Conservation (phyloP, 2,888 invertebrate genomes). For the Perizoma flavofasciatum region DNA sequence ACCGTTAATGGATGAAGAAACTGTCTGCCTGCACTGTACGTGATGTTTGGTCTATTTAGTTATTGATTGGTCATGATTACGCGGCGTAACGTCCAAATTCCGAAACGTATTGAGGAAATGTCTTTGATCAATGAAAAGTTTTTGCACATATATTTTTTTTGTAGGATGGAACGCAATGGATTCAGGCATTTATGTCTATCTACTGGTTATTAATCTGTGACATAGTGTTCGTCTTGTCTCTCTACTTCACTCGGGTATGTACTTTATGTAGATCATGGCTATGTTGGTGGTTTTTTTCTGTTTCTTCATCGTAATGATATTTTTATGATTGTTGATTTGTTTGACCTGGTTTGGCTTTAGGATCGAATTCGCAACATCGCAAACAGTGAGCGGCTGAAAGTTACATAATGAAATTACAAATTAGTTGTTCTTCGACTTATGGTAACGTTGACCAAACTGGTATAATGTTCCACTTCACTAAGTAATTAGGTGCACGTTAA, state of each 20-base stretch:
- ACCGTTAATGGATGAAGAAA: slow-evolving; percentile 10
- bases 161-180: not conserved
- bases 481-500: slow-evolving; percentile 9
- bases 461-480: slow-evolving; percentile 17
- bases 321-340: slow-evolving; percentile 4
- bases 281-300: slow-evolving; percentile 1
- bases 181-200: not conserved
- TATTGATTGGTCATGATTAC: slow-evolving; percentile 33
- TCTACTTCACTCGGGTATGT: slow-evolving; percentile 11
- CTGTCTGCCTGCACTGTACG: slow-evolving; percentile 12
- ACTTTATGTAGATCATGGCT: slow-evolving; percentile 14
- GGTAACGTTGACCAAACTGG: slow-evolving; percentile 9
- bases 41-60: slow-evolving; percentile 11
- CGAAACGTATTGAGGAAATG: slow-evolving; percentile 28
- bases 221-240: not conserved
- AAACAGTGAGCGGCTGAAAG: slow-evolving; percentile 25
- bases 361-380: slow-evolving; percentile 25
- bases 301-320: slow-evolving; percentile 16
- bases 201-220: not conserved
- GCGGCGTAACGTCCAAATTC: slow-evolving; percentile 27
- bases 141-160: slow-evolving; percentile 9
- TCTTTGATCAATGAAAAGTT: slow-evolving; percentile 19
- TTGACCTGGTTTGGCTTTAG: slow-evolving; percentile 19
- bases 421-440: slow-evolving; percentile 18
- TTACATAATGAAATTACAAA: slow-evolving; percentile 26